A percentile compares a stretch with the other conserved stretches of the same genome.
These are phyloP conservation scores for Tetramorium bicarinatum DNA, from an alignment of 2,888 invertebrate species.

Conservation along the genomic window DNA sequence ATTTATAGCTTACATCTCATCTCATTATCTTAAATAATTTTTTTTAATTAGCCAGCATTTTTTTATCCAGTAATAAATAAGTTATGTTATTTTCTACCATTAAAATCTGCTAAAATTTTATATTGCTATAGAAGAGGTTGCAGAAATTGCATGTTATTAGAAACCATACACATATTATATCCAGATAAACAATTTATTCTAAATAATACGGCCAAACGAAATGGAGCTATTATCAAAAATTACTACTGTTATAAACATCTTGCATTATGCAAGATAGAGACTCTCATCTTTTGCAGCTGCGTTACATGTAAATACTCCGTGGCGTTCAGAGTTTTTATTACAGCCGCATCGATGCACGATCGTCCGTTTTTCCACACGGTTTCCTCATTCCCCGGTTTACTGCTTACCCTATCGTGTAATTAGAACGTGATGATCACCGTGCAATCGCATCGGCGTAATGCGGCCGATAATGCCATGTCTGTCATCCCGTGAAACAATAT, in stretches of 20 bases:
- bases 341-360: slow-evolving; percentile 20
- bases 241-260: not conserved
- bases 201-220: not conserved
- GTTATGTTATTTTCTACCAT: not conserved
- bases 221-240: slow-evolving; percentile 12
- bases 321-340: not conserved
- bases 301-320: not conserved
- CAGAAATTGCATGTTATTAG: not conserved
- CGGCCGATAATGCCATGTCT: not conserved
- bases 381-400: slow-evolving; percentile 22
- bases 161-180: not conserved
- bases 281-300: not conserved
- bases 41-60: not conserved
- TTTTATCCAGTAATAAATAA: not conserved
- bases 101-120: not conserved
- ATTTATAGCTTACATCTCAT: not conserved
- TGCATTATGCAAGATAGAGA: not conserved
- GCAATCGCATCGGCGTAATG: slow-evolving; percentile 23
- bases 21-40: not conserved
- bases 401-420: slow-evolving; percentile 21
- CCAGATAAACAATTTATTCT: not conserved
- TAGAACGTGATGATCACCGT: slow-evolving; percentile 29
- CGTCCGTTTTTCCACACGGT: slow-evolving; percentile 33
- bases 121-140: not conserved
- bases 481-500: slow-evolving; percentile 28